Evolutionary conservation across 2,888 invertebrate species (phyloP).

Genomic region (Dromius quadrimaculatus): DNA sequence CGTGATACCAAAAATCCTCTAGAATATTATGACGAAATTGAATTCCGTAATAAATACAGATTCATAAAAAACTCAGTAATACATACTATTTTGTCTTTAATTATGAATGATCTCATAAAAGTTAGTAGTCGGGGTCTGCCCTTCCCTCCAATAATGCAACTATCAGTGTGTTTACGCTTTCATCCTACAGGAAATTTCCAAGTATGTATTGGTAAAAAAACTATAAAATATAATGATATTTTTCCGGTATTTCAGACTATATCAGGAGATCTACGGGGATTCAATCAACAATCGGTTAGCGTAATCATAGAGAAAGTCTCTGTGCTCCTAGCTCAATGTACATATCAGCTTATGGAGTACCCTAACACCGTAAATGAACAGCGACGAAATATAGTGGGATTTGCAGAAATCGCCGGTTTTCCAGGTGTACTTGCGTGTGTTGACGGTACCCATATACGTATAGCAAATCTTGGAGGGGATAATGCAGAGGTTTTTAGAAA

Average conservation of each 20-base stretch:
- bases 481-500: slow-evolving; percentile 54
- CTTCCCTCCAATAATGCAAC: background rate
- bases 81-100: background rate
- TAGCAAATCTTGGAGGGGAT: slow-evolving; percentile 54
- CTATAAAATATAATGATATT: too few relatives aligned
- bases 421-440: slow-evolving; percentile 27
- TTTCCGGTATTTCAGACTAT: too few relatives aligned
- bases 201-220: too few relatives aligned
- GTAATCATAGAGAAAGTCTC: too few relatives aligned
- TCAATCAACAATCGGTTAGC: too few relatives aligned
- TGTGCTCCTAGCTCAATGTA: too few relatives aligned
- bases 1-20: background rate
- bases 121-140: background rate
- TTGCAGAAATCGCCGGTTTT: background rate
- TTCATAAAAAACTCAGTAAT: background rate
- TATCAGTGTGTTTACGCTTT: background rate
- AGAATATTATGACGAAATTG: background rate
- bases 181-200: background rate
- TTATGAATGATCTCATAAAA: background rate
- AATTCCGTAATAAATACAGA: background rate
- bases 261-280: too few relatives aligned
- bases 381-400: background rate
- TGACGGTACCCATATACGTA: slow-evolving; percentile 55
- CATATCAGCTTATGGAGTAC: too few relatives aligned
- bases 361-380: background rate